Evolutionary conservation across 2,113 vertebrate species (phyloP), one percentile per base, ranked within the genome.

Genomic region (Oryzias javanicus): DNA sequence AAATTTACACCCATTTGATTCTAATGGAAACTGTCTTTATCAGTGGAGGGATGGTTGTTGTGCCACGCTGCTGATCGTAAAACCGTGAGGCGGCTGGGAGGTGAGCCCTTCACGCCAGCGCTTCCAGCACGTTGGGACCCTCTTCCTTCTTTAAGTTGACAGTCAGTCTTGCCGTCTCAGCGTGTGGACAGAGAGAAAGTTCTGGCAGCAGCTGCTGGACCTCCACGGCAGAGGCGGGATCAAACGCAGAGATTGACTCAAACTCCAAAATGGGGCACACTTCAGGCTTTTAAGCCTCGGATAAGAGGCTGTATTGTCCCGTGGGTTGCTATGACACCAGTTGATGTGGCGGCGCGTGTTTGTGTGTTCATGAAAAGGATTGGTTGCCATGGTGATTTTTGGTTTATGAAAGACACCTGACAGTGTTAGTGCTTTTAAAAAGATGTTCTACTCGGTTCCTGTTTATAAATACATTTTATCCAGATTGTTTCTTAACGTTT

Each of bases 321-420:
- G 0, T 19, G 55, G 4, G 81, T 88, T 89, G 74, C 85, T 29
- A 87, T 86, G 85, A 79, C 78, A 53, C 49, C 76, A 60, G 76
- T 72, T 65, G 17, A 46, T 70, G 54, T 49, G 71, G 65, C 20
- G 15, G 42, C 25, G 1, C 49, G 0, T 48, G 56, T 55, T 53
- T 60, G 70, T 40, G 44, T 53, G 47, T 47, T 44, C 22, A 17
- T 24, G 50, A 40, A 20, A 22, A 14, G 69, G 45, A 49, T n/a
- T 57, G 20, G 88, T 89, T 81, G 66, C 80, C 74, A 88, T 79
- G 78, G 88, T 50, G 58, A 70, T 51, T 25, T 62, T 46, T 61
- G 44, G 53, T 60, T 1, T 29, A 20, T 59, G 20, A 65, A 57
- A 65, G 69, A 79, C 69, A 89, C 88, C 81, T 89, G 83, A 63